phyloP scores from a whole-genome alignment of 2,888 invertebrate species.

The Alloscopus bannaensis region DNA sequence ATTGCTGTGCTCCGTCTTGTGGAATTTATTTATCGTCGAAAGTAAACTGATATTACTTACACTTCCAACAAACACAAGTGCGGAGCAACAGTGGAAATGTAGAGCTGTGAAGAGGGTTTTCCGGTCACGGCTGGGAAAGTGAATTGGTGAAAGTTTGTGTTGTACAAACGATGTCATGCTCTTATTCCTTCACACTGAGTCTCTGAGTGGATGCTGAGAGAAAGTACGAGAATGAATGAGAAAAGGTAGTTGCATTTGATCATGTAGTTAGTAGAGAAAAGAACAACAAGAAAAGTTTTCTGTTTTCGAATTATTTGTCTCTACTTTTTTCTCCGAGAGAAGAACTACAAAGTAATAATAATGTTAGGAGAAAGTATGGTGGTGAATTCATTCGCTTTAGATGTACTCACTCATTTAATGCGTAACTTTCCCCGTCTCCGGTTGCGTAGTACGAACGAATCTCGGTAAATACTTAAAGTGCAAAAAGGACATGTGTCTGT shows the following conservation, averaged over 20 bases:
- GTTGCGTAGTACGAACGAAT: constrained; percentile 1
- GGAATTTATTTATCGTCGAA: constrained; percentile 38
- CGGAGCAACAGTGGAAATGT: constrained; percentile 24
- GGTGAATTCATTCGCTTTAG: no score
- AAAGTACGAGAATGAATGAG: background rate
- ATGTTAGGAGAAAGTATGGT: constrained; percentile 11
- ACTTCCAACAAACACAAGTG: no score
- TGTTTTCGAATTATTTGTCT: constrained; percentile 39
- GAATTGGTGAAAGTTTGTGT: constrained; percentile 1
- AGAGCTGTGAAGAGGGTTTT: constrained; percentile 8
- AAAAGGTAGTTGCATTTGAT: constrained; percentile 12
- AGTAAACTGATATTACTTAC: background rate
- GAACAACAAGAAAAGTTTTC: no score
- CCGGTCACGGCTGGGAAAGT: background rate
- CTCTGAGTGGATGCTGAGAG: constrained; percentile 10
- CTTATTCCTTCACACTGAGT: no score
- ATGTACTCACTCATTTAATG: no score
- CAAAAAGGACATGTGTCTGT: constrained; percentile 26
- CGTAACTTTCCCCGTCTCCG: background rate
- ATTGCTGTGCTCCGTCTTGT: constrained; percentile 35
- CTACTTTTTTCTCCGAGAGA: constrained; percentile 17
- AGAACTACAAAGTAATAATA: no score
- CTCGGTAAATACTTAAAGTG: background rate
- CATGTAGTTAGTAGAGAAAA: constrained; percentile 45
- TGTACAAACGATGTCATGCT: background rate